phyloP scores from a whole-genome alignment of 2,113 vertebrate genomes.

The Antigone vipio region DNA sequence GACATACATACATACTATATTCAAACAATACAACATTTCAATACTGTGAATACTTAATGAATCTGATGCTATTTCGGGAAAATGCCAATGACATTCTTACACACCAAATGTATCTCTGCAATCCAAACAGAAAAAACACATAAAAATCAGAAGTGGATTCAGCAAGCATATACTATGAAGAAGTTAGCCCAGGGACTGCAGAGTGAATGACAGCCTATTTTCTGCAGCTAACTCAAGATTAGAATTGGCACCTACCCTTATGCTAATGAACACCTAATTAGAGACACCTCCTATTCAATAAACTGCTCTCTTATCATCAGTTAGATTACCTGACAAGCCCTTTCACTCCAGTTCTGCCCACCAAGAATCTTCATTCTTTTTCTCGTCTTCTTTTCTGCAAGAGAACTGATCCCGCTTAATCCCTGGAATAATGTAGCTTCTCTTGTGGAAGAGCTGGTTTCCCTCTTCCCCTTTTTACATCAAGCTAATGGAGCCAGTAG shows the following conservation, averaged over 20 bases:
- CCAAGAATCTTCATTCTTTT: slow-evolving; percentile 75
- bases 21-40: background rate
- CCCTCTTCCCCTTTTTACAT: slow-evolving; percentile 83
- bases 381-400: slow-evolving; percentile 76
- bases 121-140: slow-evolving; percentile 7
- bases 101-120: background rate
- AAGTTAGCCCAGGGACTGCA: background rate
- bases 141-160: background rate
- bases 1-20: background rate
- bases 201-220: slow-evolving; percentile 67
- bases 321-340: slow-evolving; percentile 86
- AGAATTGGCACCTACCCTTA: slow-evolving; percentile 71
- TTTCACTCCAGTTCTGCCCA: slow-evolving; percentile 77
- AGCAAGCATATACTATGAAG: background rate
- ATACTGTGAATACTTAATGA: background rate
- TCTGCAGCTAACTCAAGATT: slow-evolving; percentile 60
- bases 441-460: slow-evolving; percentile 76
- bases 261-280: slow-evolving; percentile 83
- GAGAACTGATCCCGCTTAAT: slow-evolving; percentile 84
- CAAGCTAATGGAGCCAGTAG: slow-evolving; percentile 91
- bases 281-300: slow-evolving; percentile 78
- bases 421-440: slow-evolving; percentile 86
- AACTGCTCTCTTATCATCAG: slow-evolving; percentile 76
- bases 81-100: background rate
- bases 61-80: background rate